phyloP scores from a whole-genome alignment of 2,113 vertebrate genomes.

The Paramisgurnus dabryanus region DNA sequence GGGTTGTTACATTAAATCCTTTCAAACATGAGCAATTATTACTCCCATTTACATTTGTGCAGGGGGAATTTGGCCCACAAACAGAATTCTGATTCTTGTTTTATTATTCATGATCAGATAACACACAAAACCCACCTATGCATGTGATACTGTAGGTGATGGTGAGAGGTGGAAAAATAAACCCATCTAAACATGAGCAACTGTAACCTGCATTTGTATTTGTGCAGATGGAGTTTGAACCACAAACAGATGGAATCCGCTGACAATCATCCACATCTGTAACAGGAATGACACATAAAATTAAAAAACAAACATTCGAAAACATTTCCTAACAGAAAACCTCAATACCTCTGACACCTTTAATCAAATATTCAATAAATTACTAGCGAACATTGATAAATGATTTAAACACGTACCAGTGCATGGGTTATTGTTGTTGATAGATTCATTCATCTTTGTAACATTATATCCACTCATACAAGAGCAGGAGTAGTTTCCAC shows the following conservation, averaged over 20 bases:
- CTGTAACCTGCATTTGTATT: not conserved
- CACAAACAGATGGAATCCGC: not conserved
- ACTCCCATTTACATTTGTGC: too few relatives aligned
- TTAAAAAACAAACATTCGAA: not conserved
- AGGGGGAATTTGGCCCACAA: too few relatives aligned
- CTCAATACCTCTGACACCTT: too few relatives aligned
- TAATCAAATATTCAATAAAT: too few relatives aligned
- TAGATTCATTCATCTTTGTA: not conserved
- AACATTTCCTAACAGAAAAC: not conserved
- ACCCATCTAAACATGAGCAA: not conserved
- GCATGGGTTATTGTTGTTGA: not conserved
- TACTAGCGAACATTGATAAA: not conserved
- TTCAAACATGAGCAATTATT: too few relatives aligned
- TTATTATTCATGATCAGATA: too few relatives aligned
- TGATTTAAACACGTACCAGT: not conserved
- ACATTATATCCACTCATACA: slow-evolving; percentile 4
- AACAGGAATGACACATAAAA: not conserved
- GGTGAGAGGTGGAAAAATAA: not conserved
- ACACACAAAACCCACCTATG: not conserved
- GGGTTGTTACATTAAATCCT: too few relatives aligned
- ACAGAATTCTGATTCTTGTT: too few relatives aligned
- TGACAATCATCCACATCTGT: not conserved
- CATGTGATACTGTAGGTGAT: slow-evolving; percentile 7
- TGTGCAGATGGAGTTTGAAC: not conserved
- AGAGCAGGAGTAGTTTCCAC: not conserved